Base-by-base conservation (phyloP, 2,113 vertebrate genomes). In the Gymnocephalus cernua region DNA sequence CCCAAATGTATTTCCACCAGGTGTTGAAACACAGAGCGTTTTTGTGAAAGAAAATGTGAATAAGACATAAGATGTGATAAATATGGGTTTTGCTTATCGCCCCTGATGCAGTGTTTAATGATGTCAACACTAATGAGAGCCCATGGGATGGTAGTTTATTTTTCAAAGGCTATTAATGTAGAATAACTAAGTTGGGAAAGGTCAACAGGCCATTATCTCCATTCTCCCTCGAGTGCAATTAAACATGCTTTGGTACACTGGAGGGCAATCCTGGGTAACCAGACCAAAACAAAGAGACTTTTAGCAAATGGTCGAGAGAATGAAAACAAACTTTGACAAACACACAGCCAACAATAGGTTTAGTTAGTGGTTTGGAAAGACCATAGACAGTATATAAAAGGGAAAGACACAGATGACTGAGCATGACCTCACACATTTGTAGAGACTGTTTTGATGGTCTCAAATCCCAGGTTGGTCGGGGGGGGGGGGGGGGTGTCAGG, bases 131-230 rank as follows among this genome's bases (percentile, higher is more conserved):
- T 91, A 91, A 92, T 91, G 57, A 90, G 84, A 86, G n/a, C 89
- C 80, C 75, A 11, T 32, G 83, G 78, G 84, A 89, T 0, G 4
- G 50, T 3, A 38, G 61, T 82, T 50, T 53, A n/a, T 57, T 87
- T 67, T 63, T 29, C n/a, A 44, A 77, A 69, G 19, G 27, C 47
- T 47, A n/a, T 47, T 35, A 35, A 44, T 48, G 51, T 32, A 23
- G 62, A 25, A 47, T 47, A 70, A 67, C 61, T 21, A 79, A 41
- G 62, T 66, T 82, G 64, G 25, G 85, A 85, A 73, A 84, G 90
- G 92, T 93, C 92, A 93, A 92, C 87, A 91, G 85, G 86, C 82
- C 88, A 92, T 91, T 90, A 90, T 77, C 38, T 27, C 2, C 4
- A 25, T 58, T 4, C 21, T 91, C 86, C 82, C 89, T 50, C 0